Percentiles rank a stretch among this genome's conserved stretches.
Evolutionary conservation across 2,888 invertebrate species (phyloP).

Genomic region (Meandrusa payeni): DNA sequence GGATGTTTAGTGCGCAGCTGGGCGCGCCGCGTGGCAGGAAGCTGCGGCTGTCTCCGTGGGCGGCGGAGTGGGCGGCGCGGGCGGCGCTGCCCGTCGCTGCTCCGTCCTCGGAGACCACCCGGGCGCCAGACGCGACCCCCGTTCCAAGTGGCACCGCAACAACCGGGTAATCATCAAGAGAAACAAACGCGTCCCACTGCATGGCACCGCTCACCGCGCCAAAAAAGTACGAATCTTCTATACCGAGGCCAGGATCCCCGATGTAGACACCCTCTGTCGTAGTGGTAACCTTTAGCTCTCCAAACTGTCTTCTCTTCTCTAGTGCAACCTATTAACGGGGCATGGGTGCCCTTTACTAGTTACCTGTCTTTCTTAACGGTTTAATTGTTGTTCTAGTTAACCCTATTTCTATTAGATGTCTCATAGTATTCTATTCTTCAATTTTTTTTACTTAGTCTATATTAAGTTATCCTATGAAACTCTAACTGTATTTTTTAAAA

Average conservation of each 20-base stretch:
- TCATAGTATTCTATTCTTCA: too few relatives aligned
- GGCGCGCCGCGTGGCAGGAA: conserved; percentile 92
- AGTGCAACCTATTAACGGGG: background rate
- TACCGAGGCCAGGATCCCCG: conserved; percentile 14
- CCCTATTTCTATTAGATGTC: conserved; percentile 1
- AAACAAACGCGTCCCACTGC: conserved; percentile 24
- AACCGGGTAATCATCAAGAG: conserved; percentile 84
- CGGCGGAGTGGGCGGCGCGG: conserved; percentile 74
- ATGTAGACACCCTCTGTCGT: conserved; percentile 14
- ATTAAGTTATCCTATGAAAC: too few relatives aligned
- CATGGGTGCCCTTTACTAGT: background rate
- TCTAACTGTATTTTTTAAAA: too few relatives aligned
- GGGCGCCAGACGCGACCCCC: conserved; percentile 64
- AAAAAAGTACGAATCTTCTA: conserved; percentile 25
- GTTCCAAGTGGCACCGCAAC: conserved; percentile 92
- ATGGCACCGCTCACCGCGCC: conserved; percentile 27
- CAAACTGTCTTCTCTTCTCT: conserved; percentile 4
- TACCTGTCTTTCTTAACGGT: background rate
- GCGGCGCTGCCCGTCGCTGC: conserved; percentile 78
- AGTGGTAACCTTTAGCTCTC: conserved; percentile 15
- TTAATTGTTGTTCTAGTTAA: background rate
- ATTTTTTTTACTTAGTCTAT: too few relatives aligned
- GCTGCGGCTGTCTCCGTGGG: conserved; percentile 73
- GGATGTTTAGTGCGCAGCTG: conserved; percentile 91
- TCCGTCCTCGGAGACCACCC: conserved; percentile 84